Conservation (phyloP, 2,888 invertebrate genomes). For the Antitype chi region DNA sequence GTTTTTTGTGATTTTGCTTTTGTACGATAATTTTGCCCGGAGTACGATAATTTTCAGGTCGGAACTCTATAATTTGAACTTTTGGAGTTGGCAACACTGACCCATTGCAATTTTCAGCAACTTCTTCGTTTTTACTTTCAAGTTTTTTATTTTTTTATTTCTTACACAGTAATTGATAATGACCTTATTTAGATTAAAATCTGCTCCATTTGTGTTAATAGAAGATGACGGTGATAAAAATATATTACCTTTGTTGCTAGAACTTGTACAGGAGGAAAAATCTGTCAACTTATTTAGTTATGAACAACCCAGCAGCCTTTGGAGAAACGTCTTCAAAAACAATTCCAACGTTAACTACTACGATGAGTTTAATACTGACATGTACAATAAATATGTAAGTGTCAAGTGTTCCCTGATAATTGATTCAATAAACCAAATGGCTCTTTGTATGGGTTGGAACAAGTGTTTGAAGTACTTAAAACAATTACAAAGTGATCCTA, state of each 20-base stretch:
- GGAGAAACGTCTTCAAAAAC: conserved; percentile 78
- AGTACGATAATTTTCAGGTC: no score
- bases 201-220: conserved; percentile 80
- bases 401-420: conserved; percentile 79
- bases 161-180: conserved; percentile 64
- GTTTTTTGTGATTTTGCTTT: no score
- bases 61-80: no score
- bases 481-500: conserved; percentile 70
- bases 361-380: conserved; percentile 71
- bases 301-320: conserved; percentile 79
- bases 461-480: conserved; percentile 76
- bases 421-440: conserved; percentile 87
- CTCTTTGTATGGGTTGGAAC: conserved; percentile 81
- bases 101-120: background rate
- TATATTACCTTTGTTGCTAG: conserved; percentile 78
- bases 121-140: background rate
- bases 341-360: conserved; percentile 71
- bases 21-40: no score
- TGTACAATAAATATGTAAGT: conserved; percentile 66
- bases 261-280: conserved; percentile 74
- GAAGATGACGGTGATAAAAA: conserved; percentile 84
- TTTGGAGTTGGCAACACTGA: no score
- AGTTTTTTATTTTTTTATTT: background rate
- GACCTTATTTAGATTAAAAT: conserved; percentile 81
- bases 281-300: conserved; percentile 78